Evolutionary conservation across 2,888 invertebrate species (phyloP).

Genomic region (Idaea dimidiata): DNA sequence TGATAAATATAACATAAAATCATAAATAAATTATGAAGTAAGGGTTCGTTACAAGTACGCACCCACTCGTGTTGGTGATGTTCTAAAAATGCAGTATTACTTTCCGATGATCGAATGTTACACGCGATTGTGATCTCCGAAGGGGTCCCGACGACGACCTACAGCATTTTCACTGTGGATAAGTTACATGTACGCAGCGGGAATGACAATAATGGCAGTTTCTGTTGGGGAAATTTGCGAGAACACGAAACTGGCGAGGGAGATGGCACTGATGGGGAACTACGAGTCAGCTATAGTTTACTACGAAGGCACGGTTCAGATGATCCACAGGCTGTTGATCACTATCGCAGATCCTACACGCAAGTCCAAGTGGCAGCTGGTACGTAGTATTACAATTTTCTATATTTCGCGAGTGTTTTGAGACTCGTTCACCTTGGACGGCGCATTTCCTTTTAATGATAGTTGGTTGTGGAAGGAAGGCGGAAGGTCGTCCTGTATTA

Average conservation of each 20-base stretch:
- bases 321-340: constrained; percentile 91
- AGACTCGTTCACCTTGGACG: constrained; percentile 63
- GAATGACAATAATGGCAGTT: constrained; percentile 92
- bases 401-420: constrained; percentile 26
- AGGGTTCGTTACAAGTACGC: background rate
- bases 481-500: constrained; percentile 63
- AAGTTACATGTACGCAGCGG: constrained; percentile 76
- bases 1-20: constrained; percentile 37
- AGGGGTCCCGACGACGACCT: constrained; percentile 48
- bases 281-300: constrained; percentile 97
- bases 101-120: constrained; percentile 57
- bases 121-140: constrained; percentile 56
- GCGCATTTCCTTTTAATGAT: constrained; percentile 68
- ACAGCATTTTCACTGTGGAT: constrained; percentile 54
- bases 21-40: background rate
- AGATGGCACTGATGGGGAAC: constrained; percentile 96
- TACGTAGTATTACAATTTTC: constrained; percentile 58
- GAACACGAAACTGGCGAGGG: constrained; percentile 96
- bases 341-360: constrained; percentile 90
- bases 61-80: constrained; percentile 34
- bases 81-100: constrained; percentile 65
- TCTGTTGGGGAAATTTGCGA: constrained; percentile 95
- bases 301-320: constrained; percentile 95
- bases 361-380: constrained; percentile 95
- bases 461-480: constrained; percentile 51